Evolutionary conservation across 2,888 invertebrate species (phyloP).

Genomic region (Trachelus troglodyta): DNA sequence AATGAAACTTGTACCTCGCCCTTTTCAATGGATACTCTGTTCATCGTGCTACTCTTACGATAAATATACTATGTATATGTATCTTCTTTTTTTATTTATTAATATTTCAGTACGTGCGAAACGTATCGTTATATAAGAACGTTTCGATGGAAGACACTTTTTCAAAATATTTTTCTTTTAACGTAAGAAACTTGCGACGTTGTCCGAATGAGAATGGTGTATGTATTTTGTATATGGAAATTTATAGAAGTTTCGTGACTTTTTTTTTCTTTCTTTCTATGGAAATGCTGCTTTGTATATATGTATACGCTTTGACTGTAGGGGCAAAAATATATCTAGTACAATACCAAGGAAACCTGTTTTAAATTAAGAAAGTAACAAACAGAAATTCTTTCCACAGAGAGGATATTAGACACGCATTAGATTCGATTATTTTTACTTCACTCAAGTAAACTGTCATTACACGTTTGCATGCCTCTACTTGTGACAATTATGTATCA

Average conservation of each 20-base stretch:
- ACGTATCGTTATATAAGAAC: background rate
- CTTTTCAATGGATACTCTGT: background rate
- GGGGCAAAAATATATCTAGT: constrained; percentile 10
- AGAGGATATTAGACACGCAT: constrained; percentile 34
- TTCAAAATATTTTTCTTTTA: background rate
- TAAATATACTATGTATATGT: background rate
- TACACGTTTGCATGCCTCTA: constrained; percentile 40
- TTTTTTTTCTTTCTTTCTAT: constrained; percentile 13
- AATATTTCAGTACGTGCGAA: background rate
- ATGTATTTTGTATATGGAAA: background rate
- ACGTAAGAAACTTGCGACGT: background rate
- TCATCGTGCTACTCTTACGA: background rate
- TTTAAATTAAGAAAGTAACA: constrained; percentile 34
- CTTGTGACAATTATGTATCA: constrained; percentile 29
- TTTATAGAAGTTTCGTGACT: background rate
- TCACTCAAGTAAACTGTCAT: constrained; percentile 13
- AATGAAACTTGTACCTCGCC: background rate
- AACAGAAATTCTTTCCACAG: constrained; percentile 42
- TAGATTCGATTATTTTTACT: constrained; percentile 13
- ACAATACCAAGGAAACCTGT: constrained; percentile 32
- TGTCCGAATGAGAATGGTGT: background rate
- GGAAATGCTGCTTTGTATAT: constrained; percentile 40
- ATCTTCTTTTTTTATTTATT: background rate
- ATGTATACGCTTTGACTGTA: constrained; percentile 18
- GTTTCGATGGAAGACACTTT: background rate